Evolutionary conservation across 2,797 vertebrate species (phyloP).

Genomic region (Melanotaenia nigrans): DNA sequence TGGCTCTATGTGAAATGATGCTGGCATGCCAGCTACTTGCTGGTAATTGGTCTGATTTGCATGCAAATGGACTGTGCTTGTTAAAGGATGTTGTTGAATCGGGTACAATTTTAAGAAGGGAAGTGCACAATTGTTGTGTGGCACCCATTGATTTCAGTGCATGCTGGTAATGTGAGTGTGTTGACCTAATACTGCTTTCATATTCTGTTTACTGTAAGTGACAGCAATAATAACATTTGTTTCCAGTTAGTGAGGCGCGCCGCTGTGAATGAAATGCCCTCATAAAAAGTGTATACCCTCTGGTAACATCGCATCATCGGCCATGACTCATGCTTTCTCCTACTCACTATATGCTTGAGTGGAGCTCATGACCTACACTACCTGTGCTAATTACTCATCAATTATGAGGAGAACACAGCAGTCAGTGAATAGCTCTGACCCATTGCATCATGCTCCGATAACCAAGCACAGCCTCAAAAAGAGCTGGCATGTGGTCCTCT

Average conservation of each 20-base stretch:
- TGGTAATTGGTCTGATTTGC: slow-evolving; percentile 75
- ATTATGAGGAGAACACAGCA: slow-evolving; percentile 66
- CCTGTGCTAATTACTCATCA: slow-evolving; percentile 80
- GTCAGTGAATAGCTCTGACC: slow-evolving; percentile 63
- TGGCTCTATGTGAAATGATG: slow-evolving; percentile 64
- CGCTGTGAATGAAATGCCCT: not conserved
- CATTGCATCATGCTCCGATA: slow-evolving; percentile 62
- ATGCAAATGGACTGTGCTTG: slow-evolving; percentile 70
- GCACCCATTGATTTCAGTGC: slow-evolving; percentile 23
- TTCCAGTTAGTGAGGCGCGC: slow-evolving; percentile 22
- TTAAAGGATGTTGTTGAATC: slow-evolving; percentile 67
- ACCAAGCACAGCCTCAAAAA: slow-evolving; percentile 28
- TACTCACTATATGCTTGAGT: slow-evolving; percentile 46
- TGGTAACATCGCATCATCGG: slow-evolving; percentile 19
- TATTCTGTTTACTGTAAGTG: slow-evolving; percentile 13
- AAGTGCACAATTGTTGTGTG: slow-evolving; percentile 20
- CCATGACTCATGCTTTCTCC: slow-evolving; percentile 54
- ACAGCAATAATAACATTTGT: slow-evolving; percentile 18
- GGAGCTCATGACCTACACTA: slow-evolving; percentile 65
- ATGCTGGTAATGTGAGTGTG: slow-evolving; percentile 15
- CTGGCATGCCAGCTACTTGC: slow-evolving; percentile 66
- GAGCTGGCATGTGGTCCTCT: slow-evolving; percentile 39
- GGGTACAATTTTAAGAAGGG: slow-evolving; percentile 44
- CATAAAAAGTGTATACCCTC: slow-evolving; percentile 2
- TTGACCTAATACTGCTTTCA: slow-evolving; percentile 13